Evolutionary conservation across 2,888 invertebrate genomes (phyloP).

Genomic region (Caenorhabditis panamensis): DNA sequence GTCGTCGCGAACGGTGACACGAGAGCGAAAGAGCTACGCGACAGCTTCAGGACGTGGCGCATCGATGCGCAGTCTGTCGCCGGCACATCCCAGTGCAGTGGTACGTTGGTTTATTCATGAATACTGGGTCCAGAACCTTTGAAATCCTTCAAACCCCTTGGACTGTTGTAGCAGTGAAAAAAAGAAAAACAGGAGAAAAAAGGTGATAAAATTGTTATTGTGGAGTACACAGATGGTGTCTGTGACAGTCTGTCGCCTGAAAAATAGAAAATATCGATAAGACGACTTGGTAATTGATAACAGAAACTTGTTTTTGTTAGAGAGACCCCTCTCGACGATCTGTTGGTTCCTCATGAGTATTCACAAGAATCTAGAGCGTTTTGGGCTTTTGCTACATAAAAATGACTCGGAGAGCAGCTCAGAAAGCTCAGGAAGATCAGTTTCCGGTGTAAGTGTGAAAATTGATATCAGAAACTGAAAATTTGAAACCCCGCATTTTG

Average conservation of each 20-base stretch:
- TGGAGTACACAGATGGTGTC: slow-evolving; percentile 2
- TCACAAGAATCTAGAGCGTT: no score
- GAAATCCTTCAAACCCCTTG: no score
- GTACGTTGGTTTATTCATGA: slow-evolving; percentile 54
- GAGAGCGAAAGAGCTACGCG: slow-evolving; percentile 45
- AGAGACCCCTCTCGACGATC: no score
- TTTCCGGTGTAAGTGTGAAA: no score
- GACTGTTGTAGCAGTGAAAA: no score
- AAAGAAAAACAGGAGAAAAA: not conserved
- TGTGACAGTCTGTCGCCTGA: not conserved
- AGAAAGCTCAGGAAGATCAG: no score
- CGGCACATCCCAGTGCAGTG: slow-evolving; percentile 66
- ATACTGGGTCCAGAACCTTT: no score
- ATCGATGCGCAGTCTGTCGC: slow-evolving; percentile 59
- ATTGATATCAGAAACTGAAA: no score
- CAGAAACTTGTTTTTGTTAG: slow-evolving; percentile 47
- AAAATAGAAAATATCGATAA: slow-evolving; percentile 35
- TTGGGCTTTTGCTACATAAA: no score
- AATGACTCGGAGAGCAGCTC: no score
- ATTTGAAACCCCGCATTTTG: no score
- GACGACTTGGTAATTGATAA: slow-evolving; percentile 36
- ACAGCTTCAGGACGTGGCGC: slow-evolving; percentile 31
- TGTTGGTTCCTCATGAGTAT: no score
- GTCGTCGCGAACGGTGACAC: slow-evolving; percentile 26
- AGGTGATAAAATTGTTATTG: slow-evolving; percentile 1